Base-by-base conservation (phyloP, 2,113 vertebrate genomes). In the Tringa solitaria region DNA sequence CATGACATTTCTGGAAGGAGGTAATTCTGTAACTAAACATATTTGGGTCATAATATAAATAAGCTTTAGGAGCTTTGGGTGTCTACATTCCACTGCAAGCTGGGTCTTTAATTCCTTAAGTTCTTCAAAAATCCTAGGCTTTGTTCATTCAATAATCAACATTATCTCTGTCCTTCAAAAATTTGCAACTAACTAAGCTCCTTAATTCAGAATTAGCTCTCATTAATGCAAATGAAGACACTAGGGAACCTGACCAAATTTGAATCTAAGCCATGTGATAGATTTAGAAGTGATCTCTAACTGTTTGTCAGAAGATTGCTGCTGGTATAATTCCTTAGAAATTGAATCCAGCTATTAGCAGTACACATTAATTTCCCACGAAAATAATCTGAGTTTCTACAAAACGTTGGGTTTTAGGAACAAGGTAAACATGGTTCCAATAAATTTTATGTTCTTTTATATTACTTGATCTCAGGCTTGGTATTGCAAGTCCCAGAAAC, bases 41-140 rank as follows among this genome's bases (percentile, higher is more conserved):
- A 56, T 90, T 93, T 84, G 60, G 93, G 72, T 67, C 72, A 83
- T 80, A 91, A 73, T n/a, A 75, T 74, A 93, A 90, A 85, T 74
- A 89, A 92, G 65, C 21, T 86, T 95, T 84, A 72, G 33, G 75
- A 73, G 85, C 27, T 95, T 92, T 90, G 93, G 54, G n/a, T 92
- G 92, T 92, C 93, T 92, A 87, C 39, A 86, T 96, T 92, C 88
- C 86, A 72, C 24, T 2, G 10, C 39, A 86, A 95, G 22, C 69
- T 84, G 83, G 26, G 10, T 78, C 43, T 93, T 84, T 85, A 94
- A 86, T 77, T 85, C n/a, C 14, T 9, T 50, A 65, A 87, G 2
- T 80, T 93, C 87, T 78, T 93, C 0, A 70, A 81, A 95, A 84
- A 78, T 92, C 73, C 48, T 39, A 26, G 39, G 16, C 39, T 87